Base-by-base conservation (phyloP, 2,113 vertebrate species). In the Clarias gariepinus region DNA sequence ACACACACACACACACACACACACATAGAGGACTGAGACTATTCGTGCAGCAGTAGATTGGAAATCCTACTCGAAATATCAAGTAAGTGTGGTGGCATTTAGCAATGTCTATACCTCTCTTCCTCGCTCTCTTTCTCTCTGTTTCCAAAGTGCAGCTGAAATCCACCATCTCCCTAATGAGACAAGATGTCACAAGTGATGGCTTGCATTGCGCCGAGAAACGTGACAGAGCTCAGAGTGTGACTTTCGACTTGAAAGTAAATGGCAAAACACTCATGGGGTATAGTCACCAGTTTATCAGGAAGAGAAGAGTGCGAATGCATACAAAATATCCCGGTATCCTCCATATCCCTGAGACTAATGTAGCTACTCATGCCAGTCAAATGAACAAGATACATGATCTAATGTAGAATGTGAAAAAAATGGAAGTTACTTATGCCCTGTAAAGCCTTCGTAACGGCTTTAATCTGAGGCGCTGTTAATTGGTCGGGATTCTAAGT, bases 111-210 rank as follows among this genome's bases (percentile, higher is more conserved):
- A 86, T 88, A 89, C 83, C 84, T 81, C 89, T 87, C 64, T 86
- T 68, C 64, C 28, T n/a, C 80, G 52, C 85, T 41, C 69, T 60
- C 74, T 85, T 82, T 63, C 76, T 78, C 88, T 80, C 80, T 86
- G 78, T 84, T 78, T 76, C 88, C 55, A 83, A 86, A 69, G 57
- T 82, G 87, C 77, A 81, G 81, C 83, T 86, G 85, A 90, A 87
- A 89, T 91, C 87, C 89, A 90, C 89, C 88, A 87, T 89, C 89
- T 91, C 88, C 89, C 88, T 91, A 91, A 91, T 91, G 87, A 90
- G 89, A 91, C 89, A 91, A 91, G 89, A 91, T 90, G 88, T 88
- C 90, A 87, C 86, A 85, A 91, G 86, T 91, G 90, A 90, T 89
- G 89, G 86, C 82, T 83, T 79, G 85, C 89, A 81, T 88, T 33